phyloP scores from a whole-genome alignment of 2,888 invertebrate genomes.

The Sphaeridia pumilis region DNA sequence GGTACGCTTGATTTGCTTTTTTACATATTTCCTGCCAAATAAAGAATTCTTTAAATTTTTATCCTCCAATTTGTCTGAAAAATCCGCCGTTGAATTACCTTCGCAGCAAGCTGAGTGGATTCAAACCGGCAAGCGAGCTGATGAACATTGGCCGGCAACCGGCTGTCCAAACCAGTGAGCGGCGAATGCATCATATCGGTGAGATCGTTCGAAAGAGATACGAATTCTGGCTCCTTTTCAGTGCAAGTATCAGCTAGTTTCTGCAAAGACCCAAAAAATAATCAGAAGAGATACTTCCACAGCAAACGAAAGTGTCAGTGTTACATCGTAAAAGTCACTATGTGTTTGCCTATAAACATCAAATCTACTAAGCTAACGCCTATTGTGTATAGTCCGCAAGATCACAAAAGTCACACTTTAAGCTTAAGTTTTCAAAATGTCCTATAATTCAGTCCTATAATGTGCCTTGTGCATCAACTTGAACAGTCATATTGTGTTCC shows the following conservation, averaged over 20 bases:
- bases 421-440: too few relatives aligned
- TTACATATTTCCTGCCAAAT: constrained; percentile 61
- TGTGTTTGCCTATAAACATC: too few relatives aligned
- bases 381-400: too few relatives aligned
- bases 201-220: constrained; percentile 72
- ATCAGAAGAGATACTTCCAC: too few relatives aligned
- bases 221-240: constrained; percentile 74
- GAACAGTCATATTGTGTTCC: too few relatives aligned
- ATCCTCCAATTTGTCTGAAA: neutral
- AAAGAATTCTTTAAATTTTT: constrained; percentile 10
- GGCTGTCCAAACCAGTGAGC: constrained; percentile 58
- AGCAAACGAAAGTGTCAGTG: too few relatives aligned
- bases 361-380: too few relatives aligned
- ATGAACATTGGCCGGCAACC: constrained; percentile 76
- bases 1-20: constrained; percentile 78
- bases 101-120: constrained; percentile 74
- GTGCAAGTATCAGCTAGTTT: constrained; percentile 62
- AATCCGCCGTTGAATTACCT: constrained; percentile 41
- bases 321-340: too few relatives aligned
- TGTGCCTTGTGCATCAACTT: too few relatives aligned
- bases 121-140: constrained; percentile 82
- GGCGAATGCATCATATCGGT: constrained; percentile 61
- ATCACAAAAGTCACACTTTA: too few relatives aligned
- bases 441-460: too few relatives aligned
- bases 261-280: too few relatives aligned